A percentile compares a stretch with the other conserved stretches of the same genome.
These are phyloP conservation scores for Cossypha heuglini DNA, from an alignment of 2,797 vertebrate species.

Conservation along the genomic window DNA sequence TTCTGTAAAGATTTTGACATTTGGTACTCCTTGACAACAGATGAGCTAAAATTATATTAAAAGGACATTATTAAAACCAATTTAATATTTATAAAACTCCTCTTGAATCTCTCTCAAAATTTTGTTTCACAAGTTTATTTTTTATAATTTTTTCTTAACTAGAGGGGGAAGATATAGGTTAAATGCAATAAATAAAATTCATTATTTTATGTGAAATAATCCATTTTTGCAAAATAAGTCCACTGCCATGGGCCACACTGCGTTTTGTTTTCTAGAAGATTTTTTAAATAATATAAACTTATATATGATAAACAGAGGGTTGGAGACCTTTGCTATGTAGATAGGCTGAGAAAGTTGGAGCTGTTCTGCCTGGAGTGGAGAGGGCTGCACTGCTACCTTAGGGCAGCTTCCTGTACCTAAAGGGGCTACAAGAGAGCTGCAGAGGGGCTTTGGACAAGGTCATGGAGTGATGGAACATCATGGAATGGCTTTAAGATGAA, in stretches of 20 bases:
- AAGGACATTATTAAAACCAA: not conserved
- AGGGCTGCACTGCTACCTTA: not conserved
- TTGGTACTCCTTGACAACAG: not conserved
- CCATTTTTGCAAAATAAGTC: not conserved
- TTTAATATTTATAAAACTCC: not conserved
- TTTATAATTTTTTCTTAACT: not conserved
- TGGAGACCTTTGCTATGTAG: not conserved
- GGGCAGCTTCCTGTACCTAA: fast-evolving
- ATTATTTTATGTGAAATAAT: not conserved
- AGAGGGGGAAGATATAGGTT: fast-evolving
- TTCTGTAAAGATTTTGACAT: not conserved
- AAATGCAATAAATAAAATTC: not conserved
- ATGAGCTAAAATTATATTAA: not conserved
- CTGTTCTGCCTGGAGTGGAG: not conserved
- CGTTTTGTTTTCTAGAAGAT: not conserved
- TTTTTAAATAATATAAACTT: not conserved
- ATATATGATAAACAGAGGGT: too few species aligned
- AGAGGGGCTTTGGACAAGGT: not conserved
- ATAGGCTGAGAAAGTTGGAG: not conserved
- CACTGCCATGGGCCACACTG: not conserved
- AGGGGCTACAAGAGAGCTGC: not conserved
- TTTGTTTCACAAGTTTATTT: not conserved
- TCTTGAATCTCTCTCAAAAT: not conserved
- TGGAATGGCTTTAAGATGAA: not conserved
- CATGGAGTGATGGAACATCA: too few species aligned